A percentile compares a stretch with the other conserved stretches of the same genome.
phyloP scores from a whole-genome alignment of 2,888 invertebrate genomes.

The Pyrochroa serraticornis region DNA sequence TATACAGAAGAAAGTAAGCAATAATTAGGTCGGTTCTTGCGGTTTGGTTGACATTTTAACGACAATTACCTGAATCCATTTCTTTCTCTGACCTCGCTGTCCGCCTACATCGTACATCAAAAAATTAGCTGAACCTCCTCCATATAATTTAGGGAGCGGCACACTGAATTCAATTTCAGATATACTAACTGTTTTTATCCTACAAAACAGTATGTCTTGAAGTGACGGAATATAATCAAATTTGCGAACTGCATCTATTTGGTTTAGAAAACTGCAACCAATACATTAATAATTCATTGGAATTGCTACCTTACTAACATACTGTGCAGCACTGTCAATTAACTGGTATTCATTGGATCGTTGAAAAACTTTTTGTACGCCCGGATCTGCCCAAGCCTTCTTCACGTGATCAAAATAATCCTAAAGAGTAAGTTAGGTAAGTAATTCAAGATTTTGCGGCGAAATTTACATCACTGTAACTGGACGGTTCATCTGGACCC shows the following conservation, averaged over 20 bases:
- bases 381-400: slow-evolving; percentile 72
- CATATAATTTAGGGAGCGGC: slow-evolving; percentile 71
- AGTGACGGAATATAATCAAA: slow-evolving; percentile 73
- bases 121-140: slow-evolving; percentile 73
- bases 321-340: slow-evolving; percentile 84
- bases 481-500: slow-evolving; percentile 62
- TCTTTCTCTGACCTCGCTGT: slow-evolving; percentile 79
- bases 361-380: slow-evolving; percentile 71
- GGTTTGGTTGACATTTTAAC: no score
- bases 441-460: slow-evolving; percentile 3
- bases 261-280: slow-evolving; percentile 71
- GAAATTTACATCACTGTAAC: slow-evolving; percentile 63
- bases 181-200: slow-evolving; percentile 75
- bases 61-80: slow-evolving; percentile 75
- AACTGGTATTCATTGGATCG: slow-evolving; percentile 80
- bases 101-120: slow-evolving; percentile 88
- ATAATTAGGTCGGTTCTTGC: no score
- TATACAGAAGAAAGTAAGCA: no score
- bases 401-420: slow-evolving; percentile 75
- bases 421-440: slow-evolving; percentile 57
- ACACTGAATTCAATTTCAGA: slow-evolving; percentile 78
- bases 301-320: slow-evolving; percentile 52
- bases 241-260: slow-evolving; percentile 69
- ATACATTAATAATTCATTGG: slow-evolving; percentile 7
- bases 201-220: slow-evolving; percentile 77